Evolutionary conservation across 2,888 invertebrate genomes (phyloP).

Genomic region (Hypselothyrea guttata): DNA sequence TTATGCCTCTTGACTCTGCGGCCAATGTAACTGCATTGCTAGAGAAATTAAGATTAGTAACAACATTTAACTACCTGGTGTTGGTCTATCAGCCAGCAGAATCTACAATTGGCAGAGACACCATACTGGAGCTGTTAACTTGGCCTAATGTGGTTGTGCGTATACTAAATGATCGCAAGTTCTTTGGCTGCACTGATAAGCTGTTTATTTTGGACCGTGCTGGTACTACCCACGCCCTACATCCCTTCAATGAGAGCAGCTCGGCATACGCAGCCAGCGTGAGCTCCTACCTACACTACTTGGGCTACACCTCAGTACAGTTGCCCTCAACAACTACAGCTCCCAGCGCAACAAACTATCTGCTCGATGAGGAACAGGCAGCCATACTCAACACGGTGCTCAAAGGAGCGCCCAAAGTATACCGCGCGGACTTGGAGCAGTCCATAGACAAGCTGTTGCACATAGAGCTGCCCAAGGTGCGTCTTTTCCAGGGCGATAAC

Average conservation of each 20-base stretch:
- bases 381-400: slow-evolving; percentile 42
- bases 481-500: slow-evolving; percentile 15
- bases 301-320: neutral
- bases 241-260: neutral
- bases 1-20: slow-evolving; percentile 12
- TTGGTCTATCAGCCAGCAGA: slow-evolving; percentile 40
- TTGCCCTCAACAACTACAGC: neutral
- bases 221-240: slow-evolving; percentile 11
- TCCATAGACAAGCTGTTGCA: slow-evolving; percentile 85
- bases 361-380: slow-evolving; percentile 32
- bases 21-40: neutral
- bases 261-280: slow-evolving; percentile 33
- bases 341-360: neutral
- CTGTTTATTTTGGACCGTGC: neutral
- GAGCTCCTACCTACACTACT: neutral
- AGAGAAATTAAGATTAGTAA: too few species aligned
- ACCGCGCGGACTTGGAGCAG: slow-evolving; percentile 86
- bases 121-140: slow-evolving; percentile 34
- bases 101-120: slow-evolving; percentile 48
- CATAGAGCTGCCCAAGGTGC: slow-evolving; percentile 61
- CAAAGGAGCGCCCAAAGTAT: slow-evolving; percentile 15
- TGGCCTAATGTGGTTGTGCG: slow-evolving; percentile 46
- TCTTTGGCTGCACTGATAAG: slow-evolving; percentile 20
- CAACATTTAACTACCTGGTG: slow-evolving; percentile 8
- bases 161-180: slow-evolving; percentile 1